phyloP scores from a whole-genome alignment of 2,113 vertebrate species.

The Thalassoma bifasciatum region DNA sequence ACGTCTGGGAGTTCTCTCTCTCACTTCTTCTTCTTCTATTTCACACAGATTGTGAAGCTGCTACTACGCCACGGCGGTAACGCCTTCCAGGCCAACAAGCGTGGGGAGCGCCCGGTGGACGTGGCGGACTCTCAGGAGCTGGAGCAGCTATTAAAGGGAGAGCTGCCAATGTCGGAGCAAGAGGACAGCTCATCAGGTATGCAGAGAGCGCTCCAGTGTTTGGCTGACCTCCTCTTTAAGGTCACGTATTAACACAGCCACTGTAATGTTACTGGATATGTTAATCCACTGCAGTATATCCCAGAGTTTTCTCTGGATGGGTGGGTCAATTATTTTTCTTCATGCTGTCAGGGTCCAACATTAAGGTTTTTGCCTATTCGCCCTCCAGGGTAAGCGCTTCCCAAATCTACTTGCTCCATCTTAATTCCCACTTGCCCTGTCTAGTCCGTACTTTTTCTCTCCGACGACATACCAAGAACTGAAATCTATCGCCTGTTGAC shows the following conservation, averaged over 20 bases:
- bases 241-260: background rate
- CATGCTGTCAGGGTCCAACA: no score
- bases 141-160: conserved; percentile 92
- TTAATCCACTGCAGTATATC: background rate
- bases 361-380: no score
- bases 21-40: background rate
- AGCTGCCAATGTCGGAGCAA: conserved; percentile 91
- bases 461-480: no score
- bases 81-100: conserved; percentile 97
- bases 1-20: no score
- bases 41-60: conserved; percentile 93
- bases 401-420: no score
- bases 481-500: no score
- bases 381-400: no score
- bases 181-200: conserved; percentile 96
- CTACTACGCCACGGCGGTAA: conserved; percentile 95
- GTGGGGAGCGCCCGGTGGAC: conserved; percentile 96
- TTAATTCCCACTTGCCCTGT: no score
- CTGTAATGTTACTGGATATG: background rate
- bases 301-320: no score
- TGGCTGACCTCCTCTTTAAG: background rate
- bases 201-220: background rate
- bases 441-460: no score
- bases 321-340: no score
- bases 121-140: conserved; percentile 97